These are phyloP conservation scores for Cochlearius cochlearius DNA, from an alignment of 2,113 vertebrate species.

Conservation along the genomic window DNA sequence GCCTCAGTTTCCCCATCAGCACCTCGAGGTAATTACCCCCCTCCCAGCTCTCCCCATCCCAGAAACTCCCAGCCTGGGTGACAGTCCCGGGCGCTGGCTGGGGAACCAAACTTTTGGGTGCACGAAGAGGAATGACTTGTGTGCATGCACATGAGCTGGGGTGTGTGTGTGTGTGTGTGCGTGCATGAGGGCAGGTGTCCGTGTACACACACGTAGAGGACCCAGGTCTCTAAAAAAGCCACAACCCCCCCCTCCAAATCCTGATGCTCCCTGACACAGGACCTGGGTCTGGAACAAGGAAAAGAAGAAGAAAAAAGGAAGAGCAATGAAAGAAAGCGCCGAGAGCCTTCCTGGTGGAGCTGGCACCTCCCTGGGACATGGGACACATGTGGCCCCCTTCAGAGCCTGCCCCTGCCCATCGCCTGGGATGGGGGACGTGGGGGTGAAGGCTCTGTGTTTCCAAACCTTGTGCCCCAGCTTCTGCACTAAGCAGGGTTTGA, in stretches of 20 bases:
- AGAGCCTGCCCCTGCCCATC: background rate
- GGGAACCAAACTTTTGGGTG: background rate
- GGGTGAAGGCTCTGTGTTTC: background rate
- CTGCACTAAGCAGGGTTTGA: background rate
- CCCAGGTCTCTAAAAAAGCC: background rate
- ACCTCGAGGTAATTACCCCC: background rate
- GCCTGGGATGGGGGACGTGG: fast-evolving
- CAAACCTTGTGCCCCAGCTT: fast-evolving
- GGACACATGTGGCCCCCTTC: fast-evolving
- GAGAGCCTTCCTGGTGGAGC: background rate
- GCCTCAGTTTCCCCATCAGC: background rate
- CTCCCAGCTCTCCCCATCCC: background rate
- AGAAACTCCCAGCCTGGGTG: background rate
- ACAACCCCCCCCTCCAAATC: background rate
- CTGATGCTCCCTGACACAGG: fast-evolving
- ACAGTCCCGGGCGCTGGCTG: fast-evolving
- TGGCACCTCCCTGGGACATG: no score
- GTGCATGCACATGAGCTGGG: no score
- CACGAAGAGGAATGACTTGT: background rate
- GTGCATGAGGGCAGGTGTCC: fast-evolving
- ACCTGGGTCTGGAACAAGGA: background rate
- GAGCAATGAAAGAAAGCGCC: fast-evolving
- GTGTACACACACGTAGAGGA: fast-evolving
- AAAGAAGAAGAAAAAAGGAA: background rate
- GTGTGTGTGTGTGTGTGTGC: no score